These are phyloP conservation scores for Turnix velox DNA, from an alignment of 2,113 vertebrate species.

Conservation along the genomic window DNA sequence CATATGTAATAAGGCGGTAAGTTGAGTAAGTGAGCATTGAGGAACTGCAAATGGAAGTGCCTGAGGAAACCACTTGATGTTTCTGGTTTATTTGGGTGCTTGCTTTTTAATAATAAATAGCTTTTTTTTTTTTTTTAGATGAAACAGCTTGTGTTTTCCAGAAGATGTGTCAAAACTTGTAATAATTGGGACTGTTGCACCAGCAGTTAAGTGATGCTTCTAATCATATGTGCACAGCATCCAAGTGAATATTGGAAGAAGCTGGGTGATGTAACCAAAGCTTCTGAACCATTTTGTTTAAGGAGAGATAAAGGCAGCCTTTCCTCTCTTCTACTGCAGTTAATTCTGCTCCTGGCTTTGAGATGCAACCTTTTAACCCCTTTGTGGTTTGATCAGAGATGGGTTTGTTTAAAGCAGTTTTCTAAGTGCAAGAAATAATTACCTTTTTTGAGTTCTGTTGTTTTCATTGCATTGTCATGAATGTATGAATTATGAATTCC, in stretches of 20 bases:
- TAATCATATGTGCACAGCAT: neutral
- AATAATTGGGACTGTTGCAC: neutral
- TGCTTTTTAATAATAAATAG: conserved; percentile 55
- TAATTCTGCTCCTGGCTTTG: neutral
- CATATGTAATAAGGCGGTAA: conserved; percentile 53
- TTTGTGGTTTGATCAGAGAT: fast-evolving
- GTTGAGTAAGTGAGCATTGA: neutral
- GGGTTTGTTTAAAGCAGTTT: neutral
- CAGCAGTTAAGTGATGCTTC: neutral
- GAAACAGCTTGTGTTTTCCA: conserved; percentile 40
- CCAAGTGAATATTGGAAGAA: neutral
- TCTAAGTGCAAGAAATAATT: neutral
- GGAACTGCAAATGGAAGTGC: conserved; percentile 4
- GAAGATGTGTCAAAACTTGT: neutral
- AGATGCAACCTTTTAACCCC: neutral
- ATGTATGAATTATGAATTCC: neutral
- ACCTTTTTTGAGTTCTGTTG: neutral
- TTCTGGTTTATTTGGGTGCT: conserved; percentile 51
- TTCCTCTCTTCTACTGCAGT: neutral
- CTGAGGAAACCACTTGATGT: conserved; percentile 9
- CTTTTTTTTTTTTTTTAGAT: conserved; percentile 46
- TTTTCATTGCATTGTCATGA: neutral
- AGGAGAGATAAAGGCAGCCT: neutral
- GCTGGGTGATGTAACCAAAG: neutral
- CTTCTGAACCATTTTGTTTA: neutral